Base-by-base conservation (phyloP, 2,888 invertebrate species). In the Drosophila acutilabella region DNA sequence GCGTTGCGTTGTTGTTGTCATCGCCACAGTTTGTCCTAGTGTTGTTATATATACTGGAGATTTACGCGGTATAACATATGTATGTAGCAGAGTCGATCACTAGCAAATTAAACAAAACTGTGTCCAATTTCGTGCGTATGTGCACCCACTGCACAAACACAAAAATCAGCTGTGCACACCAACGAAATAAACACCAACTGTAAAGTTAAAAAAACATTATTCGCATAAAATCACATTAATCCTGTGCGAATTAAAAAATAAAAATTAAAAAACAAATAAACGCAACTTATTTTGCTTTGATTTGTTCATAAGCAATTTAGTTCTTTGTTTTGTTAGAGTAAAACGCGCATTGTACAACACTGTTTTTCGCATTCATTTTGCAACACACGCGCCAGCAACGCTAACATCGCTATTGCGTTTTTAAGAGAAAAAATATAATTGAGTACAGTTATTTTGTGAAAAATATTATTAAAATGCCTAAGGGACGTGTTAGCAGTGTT, bases 321-420 rank as follows among this genome's bases (percentile, higher is more conserved):
- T 50, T 66, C 60, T 64, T 54, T 54, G 38, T 68, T 72, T 69
- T 81, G 40, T 54, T 68, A 38, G 57, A 65, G 42, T 48, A n/a
- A 7, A 20, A 2, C 11, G 10, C 7, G 8, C 48, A 45, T 26
- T 81, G 16, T 45, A 2, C 59, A 81, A 68, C 79, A 81, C 82
- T 81, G 23, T 42, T 51, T 42, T 11, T 0, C 0, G 7, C 2
- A 13, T 6, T n/a, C 14, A 33, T 16, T 79, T 58, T 33, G 41
- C 76, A 85, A 65, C 82, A 82, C 87, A 45, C 48, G 4, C 42
- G 42, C 58, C 64, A 81, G 71, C 81, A 86, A 83, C 81, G 84
- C 81, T 74, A 80, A 72, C 78, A 85, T 85, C 76, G 81, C 81
- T 67, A 72, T 77, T 81, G 80, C 71, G 68, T 61, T 85, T 66